Evolutionary conservation across 2,797 vertebrate species (phyloP), one percentile per base, ranked within the genome.

Genomic region (Gouania willdenowi): DNA sequence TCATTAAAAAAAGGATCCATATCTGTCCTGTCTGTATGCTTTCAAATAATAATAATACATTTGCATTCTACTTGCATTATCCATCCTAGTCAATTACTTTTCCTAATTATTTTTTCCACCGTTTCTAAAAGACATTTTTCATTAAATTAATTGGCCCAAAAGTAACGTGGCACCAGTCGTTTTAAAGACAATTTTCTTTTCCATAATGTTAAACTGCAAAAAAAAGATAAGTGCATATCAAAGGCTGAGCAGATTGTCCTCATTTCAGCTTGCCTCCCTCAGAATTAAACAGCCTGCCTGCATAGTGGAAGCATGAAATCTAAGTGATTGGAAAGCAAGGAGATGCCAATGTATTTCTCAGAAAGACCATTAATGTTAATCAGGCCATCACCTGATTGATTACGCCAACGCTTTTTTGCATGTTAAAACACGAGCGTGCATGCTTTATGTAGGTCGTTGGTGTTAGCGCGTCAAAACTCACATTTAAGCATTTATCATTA

Each of bases 151-250:
- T 80, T 82, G 77, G 57, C 35, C 66, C 51, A 66, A 63, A 70
- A 75, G 59, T 74, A 84, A 82, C 82, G 68, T 73, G 55, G 68
- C 68, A 58, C 43, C 43, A 57, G 41, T 62, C 41, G 32, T 79
- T 79, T 74, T 71, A 69, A 64, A 74, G 69, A 62, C 74, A 79
- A 83, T 83, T 82, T 86, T 68, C 71, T 70, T 58, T 45, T 33
- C 61, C 64, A 58, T 75, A 80, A 79, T 77, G 62, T 52, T 48
- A 73, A 81, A 79, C 70, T 33, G 75, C 57, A 53, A 41, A 70
- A 53, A 41, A 70, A 54, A 80, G 82, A 81, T 83, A 81, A 83
- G 75, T 66, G 70, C 64, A 53, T 82, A 83, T 83, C 79, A 81
- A 73, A 81, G 75, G 66, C 72, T 75, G 39, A 41, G 76, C 41